These are phyloP conservation scores for Petrocephalus microphthalmus DNA, from an alignment of 2,113 vertebrate species.

Conservation along the genomic window DNA sequence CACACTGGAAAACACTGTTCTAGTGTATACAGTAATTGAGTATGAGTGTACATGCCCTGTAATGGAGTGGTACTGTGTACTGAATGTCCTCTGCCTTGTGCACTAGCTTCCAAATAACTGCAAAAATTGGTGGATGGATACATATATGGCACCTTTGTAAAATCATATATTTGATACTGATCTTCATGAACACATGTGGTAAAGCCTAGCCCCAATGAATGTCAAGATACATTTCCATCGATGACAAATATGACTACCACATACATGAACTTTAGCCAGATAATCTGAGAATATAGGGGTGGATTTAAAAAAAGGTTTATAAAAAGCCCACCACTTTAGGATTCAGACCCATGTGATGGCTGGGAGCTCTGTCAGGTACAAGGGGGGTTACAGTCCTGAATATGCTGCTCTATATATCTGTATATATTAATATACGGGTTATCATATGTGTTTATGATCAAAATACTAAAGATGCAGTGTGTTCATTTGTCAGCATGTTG, in stretches of 20 bases:
- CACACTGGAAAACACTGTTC: background rate
- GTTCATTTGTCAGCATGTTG: background rate
- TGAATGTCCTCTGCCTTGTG: background rate
- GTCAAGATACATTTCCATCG: background rate
- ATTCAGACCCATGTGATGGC: background rate
- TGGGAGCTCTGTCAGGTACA: background rate
- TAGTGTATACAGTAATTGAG: background rate
- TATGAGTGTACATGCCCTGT: background rate
- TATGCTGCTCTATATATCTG: background rate
- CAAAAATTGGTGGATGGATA: background rate
- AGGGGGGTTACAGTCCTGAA: background rate
- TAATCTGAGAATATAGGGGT: background rate
- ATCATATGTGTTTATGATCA: background rate
- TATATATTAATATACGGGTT: background rate
- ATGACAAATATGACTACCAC: background rate
- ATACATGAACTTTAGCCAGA: background rate
- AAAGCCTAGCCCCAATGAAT: background rate
- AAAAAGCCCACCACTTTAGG: background rate
- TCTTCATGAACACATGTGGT: background rate
- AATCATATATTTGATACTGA: background rate
- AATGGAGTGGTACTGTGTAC: background rate
- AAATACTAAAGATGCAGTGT: background rate
- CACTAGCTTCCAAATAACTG: background rate
- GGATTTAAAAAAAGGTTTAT: background rate
- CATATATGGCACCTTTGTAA: background rate